phyloP scores from a whole-genome alignment of 2,113 vertebrate species.

The Prinia subflava region DNA sequence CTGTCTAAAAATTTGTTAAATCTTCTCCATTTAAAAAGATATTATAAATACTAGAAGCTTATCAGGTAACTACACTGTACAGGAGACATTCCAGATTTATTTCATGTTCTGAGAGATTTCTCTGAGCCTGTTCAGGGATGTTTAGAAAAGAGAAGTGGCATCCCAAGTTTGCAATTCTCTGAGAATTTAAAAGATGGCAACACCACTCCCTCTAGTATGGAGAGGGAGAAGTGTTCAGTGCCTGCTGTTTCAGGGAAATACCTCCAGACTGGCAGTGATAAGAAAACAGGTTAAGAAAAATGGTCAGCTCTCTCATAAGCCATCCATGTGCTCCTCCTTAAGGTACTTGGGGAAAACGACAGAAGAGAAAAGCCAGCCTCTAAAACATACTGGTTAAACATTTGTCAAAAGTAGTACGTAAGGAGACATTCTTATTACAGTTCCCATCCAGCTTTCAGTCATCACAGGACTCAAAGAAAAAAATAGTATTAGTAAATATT shows the following conservation, averaged over 20 bases:
- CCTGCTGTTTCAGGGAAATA: background rate
- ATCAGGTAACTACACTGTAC: background rate
- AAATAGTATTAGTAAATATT: background rate
- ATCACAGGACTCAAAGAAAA: background rate
- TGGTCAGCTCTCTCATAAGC: background rate
- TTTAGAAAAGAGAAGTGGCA: background rate
- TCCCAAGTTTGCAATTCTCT: background rate
- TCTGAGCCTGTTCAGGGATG: background rate
- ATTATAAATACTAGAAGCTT: background rate
- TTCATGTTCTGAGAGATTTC: background rate
- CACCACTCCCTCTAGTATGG: slow-evolving; percentile 1
- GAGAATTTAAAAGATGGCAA: background rate
- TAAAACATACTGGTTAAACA: background rate
- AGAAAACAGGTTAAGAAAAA: slow-evolving; percentile 33
- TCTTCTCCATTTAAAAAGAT: background rate
- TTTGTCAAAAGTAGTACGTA: background rate
- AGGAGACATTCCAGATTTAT: background rate
- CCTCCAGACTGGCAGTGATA: background rate
- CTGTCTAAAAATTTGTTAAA: background rate
- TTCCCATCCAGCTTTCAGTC: background rate
- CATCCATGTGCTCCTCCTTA: background rate
- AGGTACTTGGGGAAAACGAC: background rate
- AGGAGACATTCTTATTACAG: background rate
- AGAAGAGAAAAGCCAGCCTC: background rate
- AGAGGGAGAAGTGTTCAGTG: background rate